phyloP scores from a whole-genome alignment of 1,140 invertebrate species.

The Heliconius congener region DNA sequence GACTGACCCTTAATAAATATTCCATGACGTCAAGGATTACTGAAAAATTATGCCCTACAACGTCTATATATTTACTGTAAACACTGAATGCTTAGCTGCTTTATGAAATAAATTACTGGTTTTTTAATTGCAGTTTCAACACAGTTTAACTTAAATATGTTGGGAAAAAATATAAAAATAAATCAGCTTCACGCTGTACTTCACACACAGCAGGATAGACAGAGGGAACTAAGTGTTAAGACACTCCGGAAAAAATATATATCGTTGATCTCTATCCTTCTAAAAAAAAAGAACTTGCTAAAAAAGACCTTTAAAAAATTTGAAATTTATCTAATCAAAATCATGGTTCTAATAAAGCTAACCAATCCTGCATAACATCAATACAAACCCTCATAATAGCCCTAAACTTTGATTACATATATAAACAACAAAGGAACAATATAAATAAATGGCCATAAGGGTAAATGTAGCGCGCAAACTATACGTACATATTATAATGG shows the following conservation, averaged over 20 bases:
- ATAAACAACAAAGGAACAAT: conserved; percentile 27
- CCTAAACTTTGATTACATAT: conserved; percentile 28
- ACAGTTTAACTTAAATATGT: neutral
- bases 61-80: conserved; percentile 24
- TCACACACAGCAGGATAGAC: too few relatives aligned
- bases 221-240: too few relatives aligned
- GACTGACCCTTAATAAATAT: conserved; percentile 72
- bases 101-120: neutral
- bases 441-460: conserved; percentile 39
- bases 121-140: too few relatives aligned
- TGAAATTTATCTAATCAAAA: neutral
- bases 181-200: too few relatives aligned
- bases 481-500: conserved; percentile 36
- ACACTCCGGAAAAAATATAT: too few relatives aligned
- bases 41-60: conserved; percentile 34
- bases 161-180: too few relatives aligned
- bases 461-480: conserved; percentile 39
- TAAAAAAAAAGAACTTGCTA: too few relatives aligned
- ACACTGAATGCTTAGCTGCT: neutral
- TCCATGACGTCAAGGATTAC: conserved; percentile 55
- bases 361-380: neutral
- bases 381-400: neutral
- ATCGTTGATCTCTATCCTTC: too few relatives aligned
- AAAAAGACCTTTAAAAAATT: neutral
- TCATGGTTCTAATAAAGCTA: neutral